Conservation (phyloP, 2,797 vertebrate species). For the Myotis planiceps region DNA sequence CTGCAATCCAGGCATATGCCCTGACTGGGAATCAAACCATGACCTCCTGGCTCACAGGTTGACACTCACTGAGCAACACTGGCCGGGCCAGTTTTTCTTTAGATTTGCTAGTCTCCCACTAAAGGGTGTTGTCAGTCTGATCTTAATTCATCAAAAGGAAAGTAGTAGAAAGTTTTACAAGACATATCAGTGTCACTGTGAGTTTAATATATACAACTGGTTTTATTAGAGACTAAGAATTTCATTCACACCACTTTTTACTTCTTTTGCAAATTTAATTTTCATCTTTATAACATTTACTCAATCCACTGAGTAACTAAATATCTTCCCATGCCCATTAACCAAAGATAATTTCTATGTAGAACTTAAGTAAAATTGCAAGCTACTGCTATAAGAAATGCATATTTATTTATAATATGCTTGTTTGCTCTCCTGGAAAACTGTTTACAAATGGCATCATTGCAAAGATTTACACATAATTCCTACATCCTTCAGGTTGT, state of each 20-base stretch:
- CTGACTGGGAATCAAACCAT: no score
- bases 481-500: not conserved
- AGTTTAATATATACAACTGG: conserved; percentile 7
- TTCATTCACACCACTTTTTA: conserved; percentile 46
- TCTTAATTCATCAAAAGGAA: not conserved
- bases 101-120: not conserved
- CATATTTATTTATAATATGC: not conserved
- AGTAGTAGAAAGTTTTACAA: not conserved
- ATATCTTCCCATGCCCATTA: conserved; percentile 13
- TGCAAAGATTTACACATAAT: conserved; percentile 13
- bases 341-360: conserved; percentile 24
- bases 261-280: conserved; percentile 42
- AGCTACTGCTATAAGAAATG: conserved; percentile 18
- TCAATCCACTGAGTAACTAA: not conserved
- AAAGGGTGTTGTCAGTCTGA: not conserved
- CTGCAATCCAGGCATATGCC: no score
- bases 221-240: conserved; percentile 53
- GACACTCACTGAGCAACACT: no score
- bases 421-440: not conserved
- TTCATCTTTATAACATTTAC: conserved; percentile 34
- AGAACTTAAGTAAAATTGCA: conserved; percentile 37
- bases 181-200: conserved; percentile 28
- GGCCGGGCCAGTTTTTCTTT: not conserved
- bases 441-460: not conserved
- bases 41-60: no score